A percentile compares a stretch with the other conserved stretches of the same genome.
phyloP scores from a whole-genome alignment of 1,140 invertebrate species.

The Pachypeltis micranthus region DNA sequence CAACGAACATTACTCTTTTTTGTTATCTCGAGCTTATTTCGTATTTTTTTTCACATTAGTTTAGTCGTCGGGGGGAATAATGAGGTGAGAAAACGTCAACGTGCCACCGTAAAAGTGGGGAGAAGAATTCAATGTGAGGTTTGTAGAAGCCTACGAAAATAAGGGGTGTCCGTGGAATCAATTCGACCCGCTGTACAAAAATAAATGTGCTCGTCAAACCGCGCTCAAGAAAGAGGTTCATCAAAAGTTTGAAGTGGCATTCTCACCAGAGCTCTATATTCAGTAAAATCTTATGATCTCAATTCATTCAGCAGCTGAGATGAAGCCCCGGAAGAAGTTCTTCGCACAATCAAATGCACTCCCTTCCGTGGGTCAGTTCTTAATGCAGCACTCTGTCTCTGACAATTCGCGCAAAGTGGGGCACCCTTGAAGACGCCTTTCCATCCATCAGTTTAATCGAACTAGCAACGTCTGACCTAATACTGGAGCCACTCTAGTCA shows the following conservation, averaged over 20 bases:
- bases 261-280: background rate
- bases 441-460: background rate
- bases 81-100: too few relatives aligned
- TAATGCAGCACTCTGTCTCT: background rate
- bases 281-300: background rate
- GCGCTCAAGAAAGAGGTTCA: background rate
- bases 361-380: background rate
- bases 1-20: too few relatives aligned
- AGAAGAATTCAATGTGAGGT: too few relatives aligned
- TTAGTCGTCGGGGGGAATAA: too few relatives aligned
- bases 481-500: too few relatives aligned
- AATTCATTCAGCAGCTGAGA: background rate
- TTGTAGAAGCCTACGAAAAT: too few relatives aligned
- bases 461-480: background rate
- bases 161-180: too few relatives aligned
- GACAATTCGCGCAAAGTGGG: background rate
- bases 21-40: too few relatives aligned
- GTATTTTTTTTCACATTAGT: too few relatives aligned
- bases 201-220: too few relatives aligned
- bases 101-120: too few relatives aligned
- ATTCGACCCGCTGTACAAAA: too few relatives aligned
- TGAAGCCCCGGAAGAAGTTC: background rate
- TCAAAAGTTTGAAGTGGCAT: background rate
- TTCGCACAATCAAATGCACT: background rate
- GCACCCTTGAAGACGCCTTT: background rate